These are phyloP conservation scores for Aurelia sp. DNA, from an alignment of 30 jellyfish, hydroid and myxozoan genomes.

Conservation along the genomic window DNA sequence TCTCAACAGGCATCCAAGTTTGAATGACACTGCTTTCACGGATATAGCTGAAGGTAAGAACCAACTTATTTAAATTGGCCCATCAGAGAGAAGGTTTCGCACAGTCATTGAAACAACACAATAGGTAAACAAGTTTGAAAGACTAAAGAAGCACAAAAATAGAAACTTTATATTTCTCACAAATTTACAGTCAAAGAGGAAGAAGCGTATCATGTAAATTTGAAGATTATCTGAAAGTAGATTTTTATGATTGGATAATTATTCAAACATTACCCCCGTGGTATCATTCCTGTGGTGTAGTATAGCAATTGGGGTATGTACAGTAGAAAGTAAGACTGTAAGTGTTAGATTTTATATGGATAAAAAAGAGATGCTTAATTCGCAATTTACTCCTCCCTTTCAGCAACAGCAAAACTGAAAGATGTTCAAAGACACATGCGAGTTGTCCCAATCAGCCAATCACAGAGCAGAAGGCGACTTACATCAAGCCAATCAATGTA, in stretches of 20 bases:
- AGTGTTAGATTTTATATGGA: no score
- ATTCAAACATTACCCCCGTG: no score
- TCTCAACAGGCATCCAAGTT: slow-evolving; percentile 90
- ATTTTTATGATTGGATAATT: no score
- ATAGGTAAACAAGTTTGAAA: neutral
- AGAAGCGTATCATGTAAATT: no score
- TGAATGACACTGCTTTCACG: slow-evolving; percentile 63
- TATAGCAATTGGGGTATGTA: no score
- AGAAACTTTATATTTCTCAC: neutral
- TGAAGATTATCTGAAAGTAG: no score
- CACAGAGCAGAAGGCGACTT: slow-evolving; percentile 33
- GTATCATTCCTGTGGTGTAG: no score
- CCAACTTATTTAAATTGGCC: neutral
- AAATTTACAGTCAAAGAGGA: no score
- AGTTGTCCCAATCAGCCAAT: slow-evolving; percentile 51
- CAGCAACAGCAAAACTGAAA: slow-evolving; percentile 69
- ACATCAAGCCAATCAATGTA: slow-evolving; percentile 41
- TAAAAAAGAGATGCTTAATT: neutral
- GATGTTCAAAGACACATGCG: slow-evolving; percentile 71
- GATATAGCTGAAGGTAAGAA: slow-evolving; percentile 78
- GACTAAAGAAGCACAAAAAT: neutral
- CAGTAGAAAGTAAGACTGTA: no score
- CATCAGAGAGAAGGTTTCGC: no score
- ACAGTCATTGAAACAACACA: no score
- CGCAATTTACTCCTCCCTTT: neutral